Base-by-base conservation (phyloP, 2,888 invertebrate genomes). In the Leptothorax acervorum region DNA sequence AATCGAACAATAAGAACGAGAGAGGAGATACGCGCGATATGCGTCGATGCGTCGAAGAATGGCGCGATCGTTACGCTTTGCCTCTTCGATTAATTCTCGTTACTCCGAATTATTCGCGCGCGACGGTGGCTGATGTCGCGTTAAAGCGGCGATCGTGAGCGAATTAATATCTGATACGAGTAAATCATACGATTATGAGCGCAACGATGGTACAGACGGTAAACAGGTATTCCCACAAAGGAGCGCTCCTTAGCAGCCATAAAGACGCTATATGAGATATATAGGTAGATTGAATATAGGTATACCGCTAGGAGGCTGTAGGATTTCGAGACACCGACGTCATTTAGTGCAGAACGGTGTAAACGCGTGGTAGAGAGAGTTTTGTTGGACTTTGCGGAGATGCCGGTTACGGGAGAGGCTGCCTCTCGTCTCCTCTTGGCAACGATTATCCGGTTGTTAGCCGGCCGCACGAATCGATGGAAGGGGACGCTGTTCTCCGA, bases 361-460 rank as follows among this genome's bases (percentile, higher is more conserved):
- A 87, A 87, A 82, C 71, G 73, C 63, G 68, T 81, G 70, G 76
- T 45, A 42, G 6, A 45, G 71, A 31, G 70, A 35, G 82, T 89
- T 87, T 86, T 63, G 84, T 86, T 90, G 66, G 70, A 76, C 39
- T 86, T 83, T 81, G 74, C 85, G 45, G 31, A 76, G 78, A 35
- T 55, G 42, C 55, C 82, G 73, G 86, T 85, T 83, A 28, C 39
- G 62, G 75, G 79, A 87, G 79, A 87, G 73, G 75, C 81, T 76
- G 60, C 86, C 78, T 28, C 63, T 78, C 78, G 62, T 83, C 63
- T 83, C 86, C 87, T 88, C 86, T 75, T 18, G 84, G 87, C 83
- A 89, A 88, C 89, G 91, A 93, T 93, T 93, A 93, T 91, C 88
- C 91, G 91, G 91, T 91, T 92, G 92, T 92, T 93, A 91, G 90